Base-by-base conservation (phyloP, 2,797 vertebrate genomes). In the Myotis vivesi region DNA sequence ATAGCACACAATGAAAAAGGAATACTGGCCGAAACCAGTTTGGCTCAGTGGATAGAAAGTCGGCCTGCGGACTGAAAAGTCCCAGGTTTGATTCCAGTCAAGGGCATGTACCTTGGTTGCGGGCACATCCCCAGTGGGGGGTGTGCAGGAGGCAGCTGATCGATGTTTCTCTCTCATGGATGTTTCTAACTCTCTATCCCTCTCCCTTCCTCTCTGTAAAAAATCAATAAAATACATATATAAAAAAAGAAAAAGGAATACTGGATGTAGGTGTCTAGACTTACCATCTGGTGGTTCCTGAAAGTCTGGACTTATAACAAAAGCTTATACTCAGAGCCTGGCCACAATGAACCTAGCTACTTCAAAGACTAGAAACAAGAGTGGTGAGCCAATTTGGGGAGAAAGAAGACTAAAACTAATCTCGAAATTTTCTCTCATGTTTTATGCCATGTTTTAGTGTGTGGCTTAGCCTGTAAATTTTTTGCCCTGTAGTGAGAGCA, bases 291-390 rank as follows among this genome's bases (percentile, higher is more conserved):
- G 66, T 87, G 22, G 4, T 68, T 69, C 79, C 17, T 83, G 36
- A 84, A 79, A 84, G 28, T 68, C 28, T 81, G 13, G 53, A 38
- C 20, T 89, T 84, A 62, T 22, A 84, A 80, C 51, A 90, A 90
- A 6, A 12, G 12, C 6, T 90, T 87, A 28, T 55, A 16, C 12
- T 88, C 62, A 81, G 9, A 92, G 30, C 1, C 44, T 64, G 11
- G 8, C 68, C 51, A 51, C 73, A 89, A 77, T 53, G 8, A 91
- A 59, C 53, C 36, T 38, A 82, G 33, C 6, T 80, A 87, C 87
- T 64, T 90, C n/a, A 87, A 87, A 92, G 76, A 92, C 41, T 44
- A 94, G 64, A 92, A 89, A 64, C n/a, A 75, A 75, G 41, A 59
- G 25, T 79, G 57, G 57, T 64, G 49, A 93, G 33, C 4, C 16